Evolutionary conservation across 37 sponge, comb jelly and placozoan genomes (phyloP).

Genomic region (Hormiphora californensis): DNA sequence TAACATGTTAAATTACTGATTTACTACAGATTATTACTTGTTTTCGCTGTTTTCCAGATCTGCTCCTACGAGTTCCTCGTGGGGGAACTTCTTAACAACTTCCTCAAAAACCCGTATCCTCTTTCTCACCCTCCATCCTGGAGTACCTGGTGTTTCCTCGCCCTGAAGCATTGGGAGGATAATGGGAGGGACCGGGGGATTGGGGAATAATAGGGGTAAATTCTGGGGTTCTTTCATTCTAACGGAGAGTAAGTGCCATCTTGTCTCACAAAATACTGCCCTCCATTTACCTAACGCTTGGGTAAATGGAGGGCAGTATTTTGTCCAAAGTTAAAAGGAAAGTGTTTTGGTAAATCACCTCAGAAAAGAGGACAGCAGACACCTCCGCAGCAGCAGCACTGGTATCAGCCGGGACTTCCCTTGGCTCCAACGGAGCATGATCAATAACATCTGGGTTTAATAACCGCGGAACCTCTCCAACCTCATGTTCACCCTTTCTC

Average conservation of each 20-base stretch:
- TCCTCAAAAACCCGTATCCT: conserved; percentile 28
- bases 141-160: background rate
- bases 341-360: conserved; percentile 15
- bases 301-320: too few relatives aligned
- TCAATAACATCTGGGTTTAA: too few relatives aligned
- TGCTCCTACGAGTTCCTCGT: conserved; percentile 8
- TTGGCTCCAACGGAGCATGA: too few relatives aligned
- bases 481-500: conserved; percentile 41
- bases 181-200: too few relatives aligned
- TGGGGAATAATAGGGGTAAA: too few relatives aligned
- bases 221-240: too few relatives aligned
- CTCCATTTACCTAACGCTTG: too few relatives aligned
- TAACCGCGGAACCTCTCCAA: too few relatives aligned
- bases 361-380: conserved; percentile 21
- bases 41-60: background rate
- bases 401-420: background rate
- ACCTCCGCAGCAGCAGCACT: background rate
- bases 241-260: too few relatives aligned
- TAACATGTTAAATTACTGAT: background rate
- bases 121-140: background rate
- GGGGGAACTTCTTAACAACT: conserved; percentile 33
- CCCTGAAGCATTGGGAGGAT: too few relatives aligned
- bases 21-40: background rate
- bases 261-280: too few relatives aligned
- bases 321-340: too few relatives aligned